Base-by-base conservation (phyloP, 2,888 invertebrate genomes). In the Caenorhabditis japonica region DNA sequence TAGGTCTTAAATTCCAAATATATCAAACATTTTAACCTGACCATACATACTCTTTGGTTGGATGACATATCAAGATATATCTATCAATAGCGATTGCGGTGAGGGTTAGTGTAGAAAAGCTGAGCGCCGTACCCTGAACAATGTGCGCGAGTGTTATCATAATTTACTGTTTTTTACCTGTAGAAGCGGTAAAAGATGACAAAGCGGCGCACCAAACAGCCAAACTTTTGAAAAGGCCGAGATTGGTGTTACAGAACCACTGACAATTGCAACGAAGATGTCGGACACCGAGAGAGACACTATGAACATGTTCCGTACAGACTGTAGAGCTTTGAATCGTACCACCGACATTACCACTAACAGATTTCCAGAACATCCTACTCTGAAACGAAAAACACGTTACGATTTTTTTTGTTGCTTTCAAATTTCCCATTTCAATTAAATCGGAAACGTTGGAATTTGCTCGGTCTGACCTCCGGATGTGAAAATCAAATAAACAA, bases 11-110 rank as follows among this genome's bases (percentile, higher is more conserved):
- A 74, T 15, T 30, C 8, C 13, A 33, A 51, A 52, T 39, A 39
- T 34, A 33, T 41, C 0, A 3, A 17, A 2, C n/a, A 12, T 19
- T 34, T 30, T 27, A 19, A 2, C 13, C 15, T 41, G 8, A 8
- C 49, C 12, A 7, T 43, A 52, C 64, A 66, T 13, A 85, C 78
- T 81, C 79, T 69, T 73, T 80, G 4, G 85, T 83, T 12, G 86
- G 86, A 25, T 79, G 84, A 43, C 86, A 78, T 38, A 86, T 86
- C 25, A 86, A 70, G 4, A 85, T 83, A 68, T 80, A 97, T 69
- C 97, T 92, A 90, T 99, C 97, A 73, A 97, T 93, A 52, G 97
- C 96, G 84, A 99, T 97, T 80, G 95, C 94, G 81, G 95, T 97
- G 75, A 97, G 91, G 3, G 97, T 99, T 83, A 97, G 90, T 0